These are phyloP conservation scores for Bombus soroeensis DNA, from an alignment of 1,140 invertebrate genomes.

Conservation along the genomic window DNA sequence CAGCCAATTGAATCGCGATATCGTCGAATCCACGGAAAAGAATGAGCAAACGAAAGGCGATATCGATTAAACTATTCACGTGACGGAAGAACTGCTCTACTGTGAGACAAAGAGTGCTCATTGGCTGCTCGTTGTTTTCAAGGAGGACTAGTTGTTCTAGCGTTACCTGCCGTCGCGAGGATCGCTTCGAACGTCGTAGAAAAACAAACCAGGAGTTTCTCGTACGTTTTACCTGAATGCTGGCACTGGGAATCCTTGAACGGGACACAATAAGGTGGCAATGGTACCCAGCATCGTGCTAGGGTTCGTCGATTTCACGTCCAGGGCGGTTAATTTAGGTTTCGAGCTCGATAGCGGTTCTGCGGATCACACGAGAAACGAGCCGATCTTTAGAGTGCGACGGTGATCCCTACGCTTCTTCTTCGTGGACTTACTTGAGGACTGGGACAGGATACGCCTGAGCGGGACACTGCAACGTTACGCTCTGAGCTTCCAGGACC, in stretches of 20 bases:
- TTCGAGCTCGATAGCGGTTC: slow-evolving; percentile 83
- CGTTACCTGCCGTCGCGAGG: slow-evolving; percentile 32
- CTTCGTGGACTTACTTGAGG: slow-evolving; percentile 83
- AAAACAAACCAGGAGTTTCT: background rate
- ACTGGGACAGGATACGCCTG: slow-evolving; percentile 86
- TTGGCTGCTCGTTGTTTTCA: background rate
- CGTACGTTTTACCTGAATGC: slow-evolving; percentile 73
- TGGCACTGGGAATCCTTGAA: slow-evolving; percentile 88
- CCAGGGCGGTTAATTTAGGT: slow-evolving; percentile 83
- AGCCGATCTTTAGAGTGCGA: background rate
- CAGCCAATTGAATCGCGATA: slow-evolving; percentile 2
- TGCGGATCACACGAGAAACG: slow-evolving; percentile 65
- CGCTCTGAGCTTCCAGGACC: slow-evolving; percentile 65
- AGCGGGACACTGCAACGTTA: slow-evolving; percentile 83
- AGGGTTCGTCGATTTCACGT: slow-evolving; percentile 80
- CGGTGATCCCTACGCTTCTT: background rate
- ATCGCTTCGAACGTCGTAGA: background rate
- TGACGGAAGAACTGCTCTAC: background rate
- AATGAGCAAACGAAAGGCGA: slow-evolving; percentile 23
- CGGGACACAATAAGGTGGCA: slow-evolving; percentile 84
- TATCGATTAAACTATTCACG: slow-evolving; percentile 41
- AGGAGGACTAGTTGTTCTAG: slow-evolving; percentile 4
- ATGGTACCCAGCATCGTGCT: slow-evolving; percentile 67
- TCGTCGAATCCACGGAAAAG: slow-evolving; percentile 6
- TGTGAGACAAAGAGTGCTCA: background rate